phyloP scores from a whole-genome alignment of 2,113 vertebrate species.

The Rhizomys pruinosus region DNA sequence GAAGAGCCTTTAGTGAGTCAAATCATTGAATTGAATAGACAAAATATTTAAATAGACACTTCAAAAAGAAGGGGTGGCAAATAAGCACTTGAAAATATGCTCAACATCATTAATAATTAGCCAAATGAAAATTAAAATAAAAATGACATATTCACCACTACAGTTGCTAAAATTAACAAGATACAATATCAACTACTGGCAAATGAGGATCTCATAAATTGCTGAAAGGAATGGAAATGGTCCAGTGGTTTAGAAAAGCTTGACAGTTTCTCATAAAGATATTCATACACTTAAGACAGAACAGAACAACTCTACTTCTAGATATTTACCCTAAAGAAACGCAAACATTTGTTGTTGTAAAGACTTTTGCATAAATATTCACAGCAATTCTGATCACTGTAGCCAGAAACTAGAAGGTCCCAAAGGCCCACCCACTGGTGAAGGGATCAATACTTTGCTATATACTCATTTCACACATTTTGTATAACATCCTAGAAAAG shows the following conservation, averaged over 20 bases:
- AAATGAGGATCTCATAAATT: not conserved
- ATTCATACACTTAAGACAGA: not conserved
- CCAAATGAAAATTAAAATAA: conserved; percentile 16
- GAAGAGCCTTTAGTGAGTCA: not conserved
- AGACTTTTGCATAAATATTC: not conserved
- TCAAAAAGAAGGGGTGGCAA: not conserved
- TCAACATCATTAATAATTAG: not conserved
- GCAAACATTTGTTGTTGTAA: not conserved
- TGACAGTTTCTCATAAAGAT: not conserved
- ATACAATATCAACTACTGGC: not conserved
- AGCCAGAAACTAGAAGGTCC: not conserved
- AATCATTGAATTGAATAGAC: not conserved
- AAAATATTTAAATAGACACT: not conserved
- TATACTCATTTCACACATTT: not conserved
- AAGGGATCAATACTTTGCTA: not conserved
- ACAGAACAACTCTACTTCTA: not conserved
- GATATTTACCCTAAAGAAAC: not conserved
- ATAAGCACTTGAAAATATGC: not conserved
- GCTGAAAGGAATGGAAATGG: not conserved
- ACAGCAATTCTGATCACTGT: not conserved
- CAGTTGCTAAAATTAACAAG: conserved; percentile 1
- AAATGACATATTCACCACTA: not conserved
- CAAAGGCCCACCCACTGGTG: not conserved
- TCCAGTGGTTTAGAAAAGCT: not conserved
- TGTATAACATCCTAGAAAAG: not conserved